These are phyloP conservation scores for Daphoenositta chrysoptera DNA, from an alignment of 2,113 vertebrate genomes.

Conservation along the genomic window DNA sequence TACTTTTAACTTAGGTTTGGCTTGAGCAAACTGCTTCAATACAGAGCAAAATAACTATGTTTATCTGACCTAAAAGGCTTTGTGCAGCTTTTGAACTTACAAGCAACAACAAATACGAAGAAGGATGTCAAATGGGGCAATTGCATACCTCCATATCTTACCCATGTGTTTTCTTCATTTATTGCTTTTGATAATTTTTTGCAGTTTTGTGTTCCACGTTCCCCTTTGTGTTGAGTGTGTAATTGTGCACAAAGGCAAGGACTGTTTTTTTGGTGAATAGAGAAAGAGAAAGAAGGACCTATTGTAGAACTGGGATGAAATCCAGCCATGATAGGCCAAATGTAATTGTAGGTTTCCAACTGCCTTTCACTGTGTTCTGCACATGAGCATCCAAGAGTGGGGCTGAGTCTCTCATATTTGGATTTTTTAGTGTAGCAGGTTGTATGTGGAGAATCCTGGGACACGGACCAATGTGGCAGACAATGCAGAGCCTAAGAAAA, in stretches of 20 bases:
- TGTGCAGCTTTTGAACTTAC: not conserved
- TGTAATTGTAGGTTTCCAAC: conserved; percentile 21
- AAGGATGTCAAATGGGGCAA: not conserved
- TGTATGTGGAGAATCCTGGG: conserved; percentile 14
- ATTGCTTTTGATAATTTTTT: not conserved
- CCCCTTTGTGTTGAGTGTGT: not conserved
- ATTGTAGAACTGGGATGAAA: conserved; percentile 9
- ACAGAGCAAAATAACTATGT: not conserved
- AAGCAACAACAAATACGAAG: not conserved
- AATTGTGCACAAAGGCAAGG: not conserved
- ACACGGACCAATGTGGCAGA: not conserved
- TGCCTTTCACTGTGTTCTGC: not conserved
- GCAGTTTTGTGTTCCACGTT: not conserved
- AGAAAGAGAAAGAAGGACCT: not conserved
- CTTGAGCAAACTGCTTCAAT: not conserved
- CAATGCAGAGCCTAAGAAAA: conserved; percentile 20
- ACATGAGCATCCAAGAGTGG: not conserved
- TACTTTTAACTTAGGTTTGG: not conserved
- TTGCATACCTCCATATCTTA: not conserved
- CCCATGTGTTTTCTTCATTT: not conserved
- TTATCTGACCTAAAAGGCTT: not conserved
- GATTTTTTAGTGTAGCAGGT: conserved; percentile 19
- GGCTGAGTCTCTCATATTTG: not conserved
- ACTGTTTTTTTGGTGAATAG: not conserved
- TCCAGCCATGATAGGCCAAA: not conserved